Evolutionary conservation across 2,113 vertebrate genomes (phyloP), one percentile per base, ranked within the genome.

Genomic region (Ondatra zibethicus): DNA sequence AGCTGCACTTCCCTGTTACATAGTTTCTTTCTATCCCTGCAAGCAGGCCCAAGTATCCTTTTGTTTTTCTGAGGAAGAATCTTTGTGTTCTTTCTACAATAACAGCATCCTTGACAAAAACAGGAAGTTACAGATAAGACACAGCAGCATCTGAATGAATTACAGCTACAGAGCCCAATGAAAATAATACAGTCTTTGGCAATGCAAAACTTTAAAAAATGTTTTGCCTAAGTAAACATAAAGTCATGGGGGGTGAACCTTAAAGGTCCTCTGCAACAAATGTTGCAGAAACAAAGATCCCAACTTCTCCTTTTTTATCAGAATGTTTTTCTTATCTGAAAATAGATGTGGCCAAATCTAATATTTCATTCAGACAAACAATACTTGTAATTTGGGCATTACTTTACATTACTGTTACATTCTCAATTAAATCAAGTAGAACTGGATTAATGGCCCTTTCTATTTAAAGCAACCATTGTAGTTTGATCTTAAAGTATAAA

Each of bases 271-370:
- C 33, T 92, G 78, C 3, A 45, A 94, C 63, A 81, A n/a, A 80
- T 29, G 10, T 84, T 85, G 42, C 70, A 92, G 88, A 92, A 88
- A 47, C 89, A 93, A 89, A 23, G 76, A 86, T 65, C 55, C 23
- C n/a, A 93, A 58, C 14, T 6, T 39, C 21, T 86, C 33, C 6
- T 4, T 63, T 42, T 50, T 94, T 94, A 80, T 72, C 16, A 86
- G 63, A 92, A 63, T 27, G 93, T 93, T 78, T 89, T 91, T 61
- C 45, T 81, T 95, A 81, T 58, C 36, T 70, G 86, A 80, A 94
- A 88, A 85, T 29, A 85, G 29, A 78, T 76, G 9, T 63, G 47
- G 33, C 4, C 33, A 58, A 55, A 84, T 84, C n/a, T 85, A 92
- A 36, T 76, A 89, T 76, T n/a, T 92, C 19, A 89, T 92, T 93